phyloP scores from a whole-genome alignment of 1,140 invertebrate species.

The Drosophila repletoides region DNA sequence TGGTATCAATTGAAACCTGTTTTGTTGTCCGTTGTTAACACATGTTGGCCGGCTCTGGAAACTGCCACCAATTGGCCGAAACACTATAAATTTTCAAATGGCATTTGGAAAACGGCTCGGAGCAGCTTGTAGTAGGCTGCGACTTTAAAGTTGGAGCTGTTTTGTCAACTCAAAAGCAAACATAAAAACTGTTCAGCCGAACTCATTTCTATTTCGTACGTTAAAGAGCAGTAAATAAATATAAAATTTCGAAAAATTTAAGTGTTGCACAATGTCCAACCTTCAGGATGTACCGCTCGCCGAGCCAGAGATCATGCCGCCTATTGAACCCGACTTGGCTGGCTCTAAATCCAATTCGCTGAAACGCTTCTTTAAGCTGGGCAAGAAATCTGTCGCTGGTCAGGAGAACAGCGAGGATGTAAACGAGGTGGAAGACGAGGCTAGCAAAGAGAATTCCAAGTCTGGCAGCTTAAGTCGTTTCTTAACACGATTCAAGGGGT shows the following conservation, averaged over 20 bases:
- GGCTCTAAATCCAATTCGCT: slow-evolving; percentile 27
- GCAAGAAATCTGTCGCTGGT: slow-evolving; percentile 27
- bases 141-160: slow-evolving; percentile 4
- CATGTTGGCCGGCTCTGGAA: slow-evolving; percentile 52
- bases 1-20: slow-evolving; percentile 73
- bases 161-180: not conserved
- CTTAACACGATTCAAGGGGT: slow-evolving; percentile 30
- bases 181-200: slow-evolving; percentile 12
- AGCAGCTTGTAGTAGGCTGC: slow-evolving; percentile 22
- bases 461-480: slow-evolving; percentile 24
- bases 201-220: slow-evolving; percentile 57
- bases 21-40: slow-evolving; percentile 75
- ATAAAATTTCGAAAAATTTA: slow-evolving; percentile 34
- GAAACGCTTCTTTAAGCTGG: slow-evolving; percentile 64
- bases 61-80: slow-evolving; percentile 22
- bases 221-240: slow-evolving; percentile 35
- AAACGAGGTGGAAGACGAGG: slow-evolving; percentile 15
- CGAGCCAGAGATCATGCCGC: slow-evolving; percentile 14
- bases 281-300: slow-evolving; percentile 56
- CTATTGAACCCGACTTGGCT: slow-evolving; percentile 1
- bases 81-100: slow-evolving; percentile 46
- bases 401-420: slow-evolving; percentile 9
- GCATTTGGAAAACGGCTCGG: not conserved
- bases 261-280: slow-evolving; percentile 48
- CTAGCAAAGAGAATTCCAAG: slow-evolving; percentile 15